phyloP scores from a whole-genome alignment of 2,113 vertebrate genomes.

The Isichthys henryi region DNA sequence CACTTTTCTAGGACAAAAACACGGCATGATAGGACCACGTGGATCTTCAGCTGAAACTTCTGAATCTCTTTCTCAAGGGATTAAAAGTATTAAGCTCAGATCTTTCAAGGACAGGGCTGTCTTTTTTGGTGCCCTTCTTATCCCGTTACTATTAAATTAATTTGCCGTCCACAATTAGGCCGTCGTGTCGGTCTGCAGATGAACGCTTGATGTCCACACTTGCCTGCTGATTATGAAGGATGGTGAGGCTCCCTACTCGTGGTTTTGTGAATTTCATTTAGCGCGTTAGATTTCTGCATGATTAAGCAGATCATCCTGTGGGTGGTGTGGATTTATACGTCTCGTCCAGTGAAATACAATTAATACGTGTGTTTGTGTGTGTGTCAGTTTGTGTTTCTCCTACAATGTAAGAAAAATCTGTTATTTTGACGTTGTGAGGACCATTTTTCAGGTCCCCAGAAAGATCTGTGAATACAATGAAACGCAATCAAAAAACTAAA shows the following conservation, averaged over 20 bases:
- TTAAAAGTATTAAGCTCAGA: background rate
- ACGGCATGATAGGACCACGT: background rate
- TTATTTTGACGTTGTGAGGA: background rate
- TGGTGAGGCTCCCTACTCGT: background rate
- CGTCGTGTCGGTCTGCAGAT: background rate
- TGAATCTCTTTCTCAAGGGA: background rate
- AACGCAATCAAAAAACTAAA: too few species aligned
- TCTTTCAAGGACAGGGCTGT: background rate
- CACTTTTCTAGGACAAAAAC: background rate
- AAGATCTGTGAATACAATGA: background rate
- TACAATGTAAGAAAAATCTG: background rate
- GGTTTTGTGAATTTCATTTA: conserved; percentile 7
- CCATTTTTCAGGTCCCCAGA: background rate
- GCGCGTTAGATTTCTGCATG: conserved; percentile 1
- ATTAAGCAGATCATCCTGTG: conserved; percentile 8
- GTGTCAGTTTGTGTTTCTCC: background rate
- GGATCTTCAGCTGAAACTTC: background rate
- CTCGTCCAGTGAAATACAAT: background rate
- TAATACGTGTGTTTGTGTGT: background rate
- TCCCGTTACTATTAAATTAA: conserved; percentile 11
- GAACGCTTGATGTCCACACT: background rate
- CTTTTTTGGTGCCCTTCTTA: conserved; percentile 6
- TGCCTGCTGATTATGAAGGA: conserved; percentile 4
- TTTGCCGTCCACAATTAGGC: conserved; percentile 3
- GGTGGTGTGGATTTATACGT: background rate